Percentiles rank a stretch among this genome's conserved stretches.
Evolutionary conservation across 2,797 vertebrate species (phyloP).

Genomic region (Urocyon cinereoargenteus): DNA sequence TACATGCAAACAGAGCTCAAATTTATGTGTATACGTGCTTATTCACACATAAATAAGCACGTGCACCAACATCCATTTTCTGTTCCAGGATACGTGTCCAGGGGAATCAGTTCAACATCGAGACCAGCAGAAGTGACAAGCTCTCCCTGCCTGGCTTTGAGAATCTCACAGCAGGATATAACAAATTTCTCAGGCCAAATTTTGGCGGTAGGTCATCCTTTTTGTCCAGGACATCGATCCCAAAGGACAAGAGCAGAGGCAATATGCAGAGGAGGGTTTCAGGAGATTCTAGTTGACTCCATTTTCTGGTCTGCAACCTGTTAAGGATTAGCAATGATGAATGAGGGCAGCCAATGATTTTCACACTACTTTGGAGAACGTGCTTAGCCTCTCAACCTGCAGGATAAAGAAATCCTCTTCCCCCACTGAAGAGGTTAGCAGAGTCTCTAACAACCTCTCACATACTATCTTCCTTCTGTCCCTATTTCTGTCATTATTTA

Average conservation of each 20-base stretch:
- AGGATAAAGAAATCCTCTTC: not conserved
- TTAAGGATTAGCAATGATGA: not conserved
- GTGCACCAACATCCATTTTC: not conserved
- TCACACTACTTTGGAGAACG: not conserved
- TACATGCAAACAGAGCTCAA: not conserved
- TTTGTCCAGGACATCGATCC: not conserved
- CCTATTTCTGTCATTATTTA: not conserved
- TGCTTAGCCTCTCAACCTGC: not conserved
- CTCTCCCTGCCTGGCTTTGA: constrained; percentile 91
- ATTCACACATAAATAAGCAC: too few species aligned
- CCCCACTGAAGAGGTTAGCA: accelerated
- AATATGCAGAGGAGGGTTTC: not conserved
- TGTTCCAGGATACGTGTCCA: constrained; percentile 79
- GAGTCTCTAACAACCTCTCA: not conserved
- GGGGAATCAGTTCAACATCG: constrained; percentile 51
- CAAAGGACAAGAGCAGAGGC: not conserved
- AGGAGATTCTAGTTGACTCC: not conserved
- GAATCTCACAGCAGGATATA: constrained; percentile 94
- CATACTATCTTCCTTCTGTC: not conserved
- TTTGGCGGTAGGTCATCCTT: constrained; percentile 91
- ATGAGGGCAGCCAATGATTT: not conserved
- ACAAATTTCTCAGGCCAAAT: constrained; percentile 94
- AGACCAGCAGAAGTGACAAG: constrained; percentile 11
- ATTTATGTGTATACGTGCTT: not conserved
- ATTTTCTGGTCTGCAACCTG: not conserved